Evolutionary conservation across 1,140 invertebrate species (phyloP).

Genomic region (Teleogryllus occipitalis): DNA sequence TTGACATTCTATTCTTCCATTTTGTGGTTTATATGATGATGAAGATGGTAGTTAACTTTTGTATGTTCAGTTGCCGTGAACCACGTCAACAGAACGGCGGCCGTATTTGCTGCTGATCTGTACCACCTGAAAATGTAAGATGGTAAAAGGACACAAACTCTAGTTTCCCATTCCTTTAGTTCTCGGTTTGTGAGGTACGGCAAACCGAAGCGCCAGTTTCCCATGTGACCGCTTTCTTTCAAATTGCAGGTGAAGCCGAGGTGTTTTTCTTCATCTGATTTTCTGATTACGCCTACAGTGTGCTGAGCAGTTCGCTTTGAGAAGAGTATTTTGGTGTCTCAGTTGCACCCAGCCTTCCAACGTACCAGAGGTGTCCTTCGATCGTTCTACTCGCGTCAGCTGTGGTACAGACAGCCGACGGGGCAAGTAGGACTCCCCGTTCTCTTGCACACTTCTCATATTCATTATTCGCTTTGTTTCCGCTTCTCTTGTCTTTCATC

Average conservation of each 20-base stretch:
- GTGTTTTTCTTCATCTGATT: background rate
- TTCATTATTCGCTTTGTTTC: background rate
- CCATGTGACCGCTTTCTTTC: background rate
- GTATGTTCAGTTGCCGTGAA: too few relatives aligned
- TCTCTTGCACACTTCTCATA: background rate
- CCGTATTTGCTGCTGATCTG: too few relatives aligned
- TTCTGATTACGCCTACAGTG: background rate
- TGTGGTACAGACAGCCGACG: background rate
- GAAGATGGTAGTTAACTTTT: too few relatives aligned
- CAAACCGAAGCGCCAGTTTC: background rate
- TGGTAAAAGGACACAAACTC: background rate
- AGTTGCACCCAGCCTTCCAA: background rate
- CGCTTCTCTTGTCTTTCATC: background rate
- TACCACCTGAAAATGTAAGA: too few relatives aligned
- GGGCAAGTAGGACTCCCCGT: background rate
- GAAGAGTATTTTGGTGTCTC: background rate
- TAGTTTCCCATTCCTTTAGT: too few relatives aligned
- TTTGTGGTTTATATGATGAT: too few relatives aligned
- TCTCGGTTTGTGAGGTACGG: background rate
- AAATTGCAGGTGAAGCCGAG: background rate
- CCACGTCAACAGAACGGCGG: too few relatives aligned
- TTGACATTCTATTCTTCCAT: too few relatives aligned
- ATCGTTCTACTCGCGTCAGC: background rate
- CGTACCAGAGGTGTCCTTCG: background rate
- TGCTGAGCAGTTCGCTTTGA: background rate